These are phyloP conservation scores for Nomada lathburiana DNA, from an alignment of 2,888 invertebrate species.

Conservation along the genomic window DNA sequence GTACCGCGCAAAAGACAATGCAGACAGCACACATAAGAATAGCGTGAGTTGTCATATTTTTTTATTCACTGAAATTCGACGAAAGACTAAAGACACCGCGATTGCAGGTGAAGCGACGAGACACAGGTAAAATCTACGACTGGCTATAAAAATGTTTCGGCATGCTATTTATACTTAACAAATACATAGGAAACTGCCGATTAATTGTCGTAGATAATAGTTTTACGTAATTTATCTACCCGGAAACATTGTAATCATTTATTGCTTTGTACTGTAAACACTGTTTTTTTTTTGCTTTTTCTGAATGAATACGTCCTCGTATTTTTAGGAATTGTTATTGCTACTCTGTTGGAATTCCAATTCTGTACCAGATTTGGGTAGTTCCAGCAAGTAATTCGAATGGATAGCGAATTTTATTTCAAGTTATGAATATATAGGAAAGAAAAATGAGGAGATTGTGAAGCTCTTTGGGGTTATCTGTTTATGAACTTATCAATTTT, in stretches of 20 bases:
- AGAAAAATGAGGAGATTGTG: background rate
- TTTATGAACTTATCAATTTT: background rate
- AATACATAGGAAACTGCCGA: background rate
- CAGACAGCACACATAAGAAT: conserved; percentile 14
- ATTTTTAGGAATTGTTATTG: background rate
- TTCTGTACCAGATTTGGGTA: no score
- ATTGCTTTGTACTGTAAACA: background rate
- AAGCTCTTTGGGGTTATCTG: background rate
- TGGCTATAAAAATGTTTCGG: background rate
- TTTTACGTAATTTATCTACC: conserved; percentile 25
- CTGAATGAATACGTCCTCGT: background rate
- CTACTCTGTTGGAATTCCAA: no score
- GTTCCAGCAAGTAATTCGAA: no score
- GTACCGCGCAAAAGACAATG: conserved; percentile 10
- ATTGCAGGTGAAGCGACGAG: background rate
- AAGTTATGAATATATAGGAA: no score
- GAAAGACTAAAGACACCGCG: background rate
- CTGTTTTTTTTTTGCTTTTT: background rate
- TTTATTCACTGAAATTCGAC: no score
- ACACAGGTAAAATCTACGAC: background rate
- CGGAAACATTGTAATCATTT: background rate
- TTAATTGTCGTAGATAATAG: conserved; percentile 15
- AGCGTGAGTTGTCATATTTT: conserved; percentile 5
- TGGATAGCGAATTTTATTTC: no score
- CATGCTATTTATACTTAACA: conserved; percentile 32